A percentile compares a stretch with the other conserved stretches of the same genome.
Conservation (phyloP, 2,888 invertebrate genomes). For the Meandrusa payeni region DNA sequence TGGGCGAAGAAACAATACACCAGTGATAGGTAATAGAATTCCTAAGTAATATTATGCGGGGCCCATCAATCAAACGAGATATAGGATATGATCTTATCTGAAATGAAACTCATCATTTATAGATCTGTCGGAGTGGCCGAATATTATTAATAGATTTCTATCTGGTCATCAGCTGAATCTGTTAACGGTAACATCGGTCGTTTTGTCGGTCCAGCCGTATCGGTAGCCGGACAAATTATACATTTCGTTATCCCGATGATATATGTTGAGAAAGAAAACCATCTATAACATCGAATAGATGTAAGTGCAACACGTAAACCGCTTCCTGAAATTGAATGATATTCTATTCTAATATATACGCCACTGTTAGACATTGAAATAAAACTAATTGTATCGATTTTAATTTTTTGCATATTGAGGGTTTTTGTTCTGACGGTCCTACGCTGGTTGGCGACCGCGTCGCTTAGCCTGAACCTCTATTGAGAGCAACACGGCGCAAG, state of each 20-base stretch:
- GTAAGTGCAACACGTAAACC: too few species aligned
- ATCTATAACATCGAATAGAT: too few species aligned
- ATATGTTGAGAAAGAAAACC: too few species aligned
- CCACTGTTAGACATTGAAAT: too few species aligned
- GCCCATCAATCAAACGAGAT: conserved; percentile 72
- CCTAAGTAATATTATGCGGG: conserved; percentile 61
- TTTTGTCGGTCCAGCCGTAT: conserved; percentile 61
- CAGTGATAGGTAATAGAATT: conserved; percentile 68
- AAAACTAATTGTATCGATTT: too few species aligned
- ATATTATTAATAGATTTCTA: conserved; percentile 79
- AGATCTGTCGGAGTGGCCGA: conserved; percentile 73
- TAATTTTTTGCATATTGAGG: too few species aligned
- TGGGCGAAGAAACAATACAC: conserved; percentile 67
- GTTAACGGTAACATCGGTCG: conserved; percentile 68
- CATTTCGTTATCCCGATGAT: conserved; percentile 32
- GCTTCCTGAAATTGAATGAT: too few species aligned
- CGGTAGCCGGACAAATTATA: conserved; percentile 68
- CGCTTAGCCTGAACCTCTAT: too few species aligned
- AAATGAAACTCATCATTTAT: conserved; percentile 80
- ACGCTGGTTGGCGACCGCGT: too few species aligned
- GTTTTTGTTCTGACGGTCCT: too few species aligned
- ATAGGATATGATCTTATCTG: conserved; percentile 76
- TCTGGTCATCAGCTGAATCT: conserved; percentile 75
- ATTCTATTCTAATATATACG: too few species aligned
- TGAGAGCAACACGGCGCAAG: too few species aligned